Evolutionary conservation across 1,140 invertebrate species (phyloP), one percentile per base, ranked within the genome.

Genomic region (Brachionus koreanus): DNA sequence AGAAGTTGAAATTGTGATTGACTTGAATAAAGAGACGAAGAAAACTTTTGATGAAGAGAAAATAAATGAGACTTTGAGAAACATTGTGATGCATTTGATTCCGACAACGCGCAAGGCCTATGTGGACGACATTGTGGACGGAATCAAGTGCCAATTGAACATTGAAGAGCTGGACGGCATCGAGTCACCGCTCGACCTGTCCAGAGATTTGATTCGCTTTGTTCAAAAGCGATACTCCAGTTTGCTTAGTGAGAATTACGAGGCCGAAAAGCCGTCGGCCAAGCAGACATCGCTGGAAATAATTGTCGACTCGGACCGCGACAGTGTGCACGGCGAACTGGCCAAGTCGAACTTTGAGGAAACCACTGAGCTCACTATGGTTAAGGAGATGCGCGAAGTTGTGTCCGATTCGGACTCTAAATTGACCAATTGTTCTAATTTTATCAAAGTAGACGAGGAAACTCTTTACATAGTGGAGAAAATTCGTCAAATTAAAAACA

Each of bases 401-500:
- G 57, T n/a, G 23, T 61, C 49, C 3, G 37, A 19, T 43, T 61
- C 76, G 25, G 29, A 42, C 2, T 37, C 35, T 23, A 42, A 79
- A 25, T 37, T 61, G 19, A 16, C n/a, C 5, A 49, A 33, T 12
- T 13, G 33, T n/a, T 23, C 57, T 6, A 39, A 57, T 42, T 19
- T 61, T 61, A 37, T 61, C 2, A 79, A 79, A 61, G 76, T 74
- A 2, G 69, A 74, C 25, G 69, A 79, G 23, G 76, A 79, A 61
- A 79, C 76, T 57, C 25, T 79, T 12, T 79, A 79, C 7, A 79
- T 79, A 16, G 76, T 79, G n/a, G 76, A 79, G 42, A 79, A 79
- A 35, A 79, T 61, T 23, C 35, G 39, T 9, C 61, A 57, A 23
- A 35, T 65, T 37, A 57, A 61, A 29, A 79, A 10, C 29, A 42